These are phyloP conservation scores for Crossocerus cetratus DNA, from an alignment of 2,888 invertebrate genomes.

Conservation along the genomic window DNA sequence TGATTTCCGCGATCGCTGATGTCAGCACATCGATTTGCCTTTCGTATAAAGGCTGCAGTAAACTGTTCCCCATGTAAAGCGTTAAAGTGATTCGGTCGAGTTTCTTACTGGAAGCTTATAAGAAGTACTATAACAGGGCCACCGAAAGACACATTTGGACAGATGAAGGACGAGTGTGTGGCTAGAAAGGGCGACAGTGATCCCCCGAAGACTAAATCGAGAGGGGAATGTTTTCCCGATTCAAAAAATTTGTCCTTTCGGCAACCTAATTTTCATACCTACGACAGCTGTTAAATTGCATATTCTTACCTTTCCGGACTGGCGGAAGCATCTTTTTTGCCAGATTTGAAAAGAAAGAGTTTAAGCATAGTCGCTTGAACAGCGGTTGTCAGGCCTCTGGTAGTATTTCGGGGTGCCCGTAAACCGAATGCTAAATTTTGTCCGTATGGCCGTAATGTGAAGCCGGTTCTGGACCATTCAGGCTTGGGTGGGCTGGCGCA, in stretches of 20 bases:
- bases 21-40: constrained; percentile 85
- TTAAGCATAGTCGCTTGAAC: constrained; percentile 85
- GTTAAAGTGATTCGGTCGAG: too few species aligned
- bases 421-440: constrained; percentile 82
- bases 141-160: too few species aligned
- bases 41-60: constrained; percentile 74
- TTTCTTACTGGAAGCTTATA: too few species aligned
- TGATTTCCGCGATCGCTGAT: constrained; percentile 83
- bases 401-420: constrained; percentile 83
- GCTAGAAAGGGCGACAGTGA: too few species aligned
- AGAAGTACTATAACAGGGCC: too few species aligned
- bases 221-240: not conserved
- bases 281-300: too few species aligned
- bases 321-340: constrained; percentile 77
- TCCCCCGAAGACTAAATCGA: not conserved
- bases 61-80: not conserved
- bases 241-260: not conserved
- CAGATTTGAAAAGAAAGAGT: constrained; percentile 80
- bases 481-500: constrained; percentile 84
- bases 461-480: constrained; percentile 85
- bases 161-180: too few species aligned
- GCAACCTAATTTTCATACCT: not conserved
- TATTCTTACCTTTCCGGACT: constrained; percentile 80
- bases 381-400: constrained; percentile 81
- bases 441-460: constrained; percentile 81